Percentiles rank a stretch among this genome's conserved stretches.
These are phyloP conservation scores for Piaya cayana DNA, from an alignment of 2,113 vertebrate species.

Conservation along the genomic window DNA sequence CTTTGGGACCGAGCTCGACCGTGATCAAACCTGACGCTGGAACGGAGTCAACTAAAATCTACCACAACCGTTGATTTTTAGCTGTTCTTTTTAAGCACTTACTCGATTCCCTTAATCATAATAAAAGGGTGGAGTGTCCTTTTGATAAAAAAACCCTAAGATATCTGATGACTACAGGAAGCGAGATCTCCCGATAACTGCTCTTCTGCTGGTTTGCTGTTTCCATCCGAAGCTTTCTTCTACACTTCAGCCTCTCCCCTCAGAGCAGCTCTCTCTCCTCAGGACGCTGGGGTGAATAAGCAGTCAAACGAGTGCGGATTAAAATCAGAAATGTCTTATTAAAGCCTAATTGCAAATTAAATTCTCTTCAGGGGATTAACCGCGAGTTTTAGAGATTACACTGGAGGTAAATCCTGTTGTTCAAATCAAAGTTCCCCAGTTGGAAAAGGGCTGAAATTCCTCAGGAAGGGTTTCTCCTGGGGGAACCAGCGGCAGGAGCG, in stretches of 20 bases:
- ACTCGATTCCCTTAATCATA: not conserved
- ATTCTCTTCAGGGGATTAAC: not conserved
- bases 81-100: not conserved
- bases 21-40: not conserved
- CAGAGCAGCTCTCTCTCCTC: not conserved
- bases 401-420: not conserved
- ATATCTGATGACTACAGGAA: constrained; percentile 50
- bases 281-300: not conserved
- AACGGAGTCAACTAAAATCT: not conserved
- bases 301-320: not conserved
- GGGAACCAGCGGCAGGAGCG: not conserved
- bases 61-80: rapidly evolving
- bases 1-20: rapidly evolving
- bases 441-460: not conserved
- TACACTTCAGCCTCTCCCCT: not conserved
- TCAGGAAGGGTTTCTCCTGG: not conserved
- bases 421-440: not conserved
- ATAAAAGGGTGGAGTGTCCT: constrained; percentile 47
- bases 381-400: not conserved
- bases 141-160: not conserved
- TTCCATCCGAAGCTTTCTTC: not conserved
- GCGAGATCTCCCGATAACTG: not conserved
- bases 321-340: not conserved
- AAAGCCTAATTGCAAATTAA: not conserved
- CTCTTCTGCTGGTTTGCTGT: not conserved